Evolutionary conservation across 2,797 vertebrate species (phyloP), one percentile per base, ranked within the genome.

Genomic region (Smutsia gigantea): DNA sequence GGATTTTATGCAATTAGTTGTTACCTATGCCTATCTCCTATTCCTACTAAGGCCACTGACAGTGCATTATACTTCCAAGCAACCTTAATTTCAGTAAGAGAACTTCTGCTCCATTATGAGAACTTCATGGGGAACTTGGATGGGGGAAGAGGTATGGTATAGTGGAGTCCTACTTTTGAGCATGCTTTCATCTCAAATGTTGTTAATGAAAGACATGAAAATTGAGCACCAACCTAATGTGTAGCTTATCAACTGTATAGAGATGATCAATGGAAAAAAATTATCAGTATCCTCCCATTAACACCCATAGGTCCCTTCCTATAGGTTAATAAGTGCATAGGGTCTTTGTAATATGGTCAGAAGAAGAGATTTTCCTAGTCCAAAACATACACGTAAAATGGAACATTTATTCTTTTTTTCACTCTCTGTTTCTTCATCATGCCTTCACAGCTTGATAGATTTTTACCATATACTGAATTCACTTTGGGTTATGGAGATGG

Each of bases 201-300:
- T 89, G 21, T 78, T 90, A 74, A 96, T 74, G 59, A 94, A 91
- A 96, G 37, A 51, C 21, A 12, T 42, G 13, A 77, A 96, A 94
- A 66, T 39, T 25, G 34, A 95, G 18, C 27, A 64, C 4, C 42
- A 27, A 2, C 63, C 29, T 81, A 87, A 72, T 91, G 27, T 64
- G 14, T 39, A 86, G 8, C 19, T 69, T 79, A 75, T 55, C n/a
- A 69, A 83, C 34, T 88, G 1, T 75, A 51, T 74, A 46, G 27
- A 86, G 8, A 63, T 83, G 23, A 9, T 83, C 23, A 55, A 37
- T 68, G 55, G 63, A 27, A 94, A 82, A 51, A 63, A 61, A 39
- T 37, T 49, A 51, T n/a, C 31, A 71, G 18, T 39, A 23, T 59
- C 37, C 29, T 75, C 21, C 61, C 75, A 82, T 85, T 39, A 91